Base-by-base conservation (phyloP, 1,140 invertebrate species). In the Aporrectodea caliginosa region DNA sequence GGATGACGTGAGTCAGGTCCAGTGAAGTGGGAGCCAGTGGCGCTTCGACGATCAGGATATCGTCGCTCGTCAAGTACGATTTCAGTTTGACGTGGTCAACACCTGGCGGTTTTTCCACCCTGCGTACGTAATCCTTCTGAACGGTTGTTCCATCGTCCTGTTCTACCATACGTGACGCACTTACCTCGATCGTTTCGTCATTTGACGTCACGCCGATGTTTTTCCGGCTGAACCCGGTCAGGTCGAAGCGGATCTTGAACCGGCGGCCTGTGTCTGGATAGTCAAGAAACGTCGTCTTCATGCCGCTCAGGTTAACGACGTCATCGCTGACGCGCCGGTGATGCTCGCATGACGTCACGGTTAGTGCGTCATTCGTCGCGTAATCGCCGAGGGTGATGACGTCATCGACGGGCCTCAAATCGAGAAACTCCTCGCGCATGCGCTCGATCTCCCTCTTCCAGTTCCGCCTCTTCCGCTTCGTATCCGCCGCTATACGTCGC, bases 351-450 rank as follows among this genome's bases (percentile, higher is more conserved):
- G n/a, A n/a, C 35, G 34, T 78, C 30, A 73, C 12, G 31, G 73
- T 70, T 32, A 78, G 29, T 31, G 77, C 69, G 29, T 78, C 77
- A 30, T 71, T 79, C 43, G 6, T 58, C 6, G 43, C 22, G 22
- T 6, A 58, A 58, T 58, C 43, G 43, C 6, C 6, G 43, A 58
- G 6, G 71, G 43, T n/a, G 14, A 58, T n/a, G 27, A 35, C 76
- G 27, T 35, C 31, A 69, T 81, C 77, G 35, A 27, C 68, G 22
- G 80, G 76, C 33, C 78, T 69, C 27, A 81, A 35, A 29, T 78
- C 30, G 31, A 81, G 80, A 31, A 81, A 81, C 72, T 81, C 80
- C 30, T 81, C 33, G 16, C 77, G 29, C 80, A 81, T 81, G 29
- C 73, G 69, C n/a, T 81, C 76, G 22, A 81, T 70, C 22, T 81